Percentiles rank a stretch among this genome's conserved stretches.
Conservation (phyloP, 2,113 vertebrate species). For the Cettia cetti region DNA sequence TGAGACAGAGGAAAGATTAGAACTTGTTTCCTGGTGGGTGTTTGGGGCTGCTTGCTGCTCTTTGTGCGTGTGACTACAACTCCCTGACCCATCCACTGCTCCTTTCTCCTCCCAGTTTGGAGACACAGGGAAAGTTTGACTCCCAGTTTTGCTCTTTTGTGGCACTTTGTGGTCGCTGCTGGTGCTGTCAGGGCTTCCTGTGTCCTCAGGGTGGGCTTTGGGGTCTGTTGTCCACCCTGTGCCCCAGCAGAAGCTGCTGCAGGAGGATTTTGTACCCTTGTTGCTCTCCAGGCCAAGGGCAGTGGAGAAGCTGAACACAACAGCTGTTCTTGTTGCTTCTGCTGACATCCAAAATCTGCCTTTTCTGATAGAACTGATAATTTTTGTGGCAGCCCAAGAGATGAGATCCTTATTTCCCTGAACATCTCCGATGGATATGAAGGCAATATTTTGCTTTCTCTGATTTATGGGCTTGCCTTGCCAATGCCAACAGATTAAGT, state of each 20-base stretch:
- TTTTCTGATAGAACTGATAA: not conserved
- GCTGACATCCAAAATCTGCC: not conserved
- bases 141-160: not conserved
- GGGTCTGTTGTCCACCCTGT: accelerated
- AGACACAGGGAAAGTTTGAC: accelerated
- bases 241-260: not conserved
- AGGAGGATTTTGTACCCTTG: not conserved
- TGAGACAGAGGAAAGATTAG: not conserved
- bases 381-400: slow-evolving; percentile 13
- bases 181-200: not conserved
- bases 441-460: slow-evolving; percentile 18
- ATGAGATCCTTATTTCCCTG: slow-evolving; percentile 29
- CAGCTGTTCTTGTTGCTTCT: not conserved
- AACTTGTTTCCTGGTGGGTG: accelerated
- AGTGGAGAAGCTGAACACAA: not conserved
- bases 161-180: not conserved
- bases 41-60: not conserved
- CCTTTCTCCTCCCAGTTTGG: not conserved
- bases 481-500: slow-evolving; percentile 21
- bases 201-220: accelerated
- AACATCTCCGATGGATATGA: not conserved
- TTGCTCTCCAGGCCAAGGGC: not conserved
- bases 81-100: not conserved
- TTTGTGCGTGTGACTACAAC: accelerated
- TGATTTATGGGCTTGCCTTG: not conserved